A percentile compares a stretch with the other conserved stretches of the same genome.
Conservation (phyloP, 2,797 vertebrate genomes). For the Gadopsis marmoratus region DNA sequence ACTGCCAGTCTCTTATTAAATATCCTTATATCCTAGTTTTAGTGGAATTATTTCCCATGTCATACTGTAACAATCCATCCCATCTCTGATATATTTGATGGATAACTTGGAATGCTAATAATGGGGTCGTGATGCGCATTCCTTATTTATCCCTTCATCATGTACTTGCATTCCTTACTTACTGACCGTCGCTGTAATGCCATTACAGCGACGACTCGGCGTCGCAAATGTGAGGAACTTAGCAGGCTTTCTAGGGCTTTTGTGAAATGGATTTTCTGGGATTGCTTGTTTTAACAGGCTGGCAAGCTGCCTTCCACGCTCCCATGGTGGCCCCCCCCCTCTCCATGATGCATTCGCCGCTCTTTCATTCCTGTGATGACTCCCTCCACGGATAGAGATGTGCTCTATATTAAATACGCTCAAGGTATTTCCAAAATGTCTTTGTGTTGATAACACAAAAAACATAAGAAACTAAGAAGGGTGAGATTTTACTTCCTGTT, state of each 20-base stretch:
- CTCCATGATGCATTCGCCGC: conserved; percentile 24
- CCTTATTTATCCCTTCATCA: conserved; percentile 19
- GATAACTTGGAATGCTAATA: conserved; percentile 17
- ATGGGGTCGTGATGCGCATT: conserved; percentile 20
- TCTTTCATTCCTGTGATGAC: conserved; percentile 20
- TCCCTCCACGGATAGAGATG: conserved; percentile 24
- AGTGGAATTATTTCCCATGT: conserved; percentile 34
- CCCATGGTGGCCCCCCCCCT: conserved; percentile 31
- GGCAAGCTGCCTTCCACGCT: conserved; percentile 25
- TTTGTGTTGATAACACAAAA: not conserved
- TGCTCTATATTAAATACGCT: conserved; percentile 39
- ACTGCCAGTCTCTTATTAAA: conserved; percentile 17
- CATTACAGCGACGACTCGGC: not conserved
- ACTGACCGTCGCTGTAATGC: not conserved
- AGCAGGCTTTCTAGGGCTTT: conserved; percentile 22
- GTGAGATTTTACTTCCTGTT: conserved; percentile 1
- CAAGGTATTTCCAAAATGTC: conserved; percentile 39
- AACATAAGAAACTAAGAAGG: not conserved
- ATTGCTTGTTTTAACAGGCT: conserved; percentile 41
- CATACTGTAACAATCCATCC: conserved; percentile 13
- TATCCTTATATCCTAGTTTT: conserved; percentile 11
- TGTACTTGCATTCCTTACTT: not conserved
- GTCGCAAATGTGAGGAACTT: conserved; percentile 25
- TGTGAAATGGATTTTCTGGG: conserved; percentile 35
- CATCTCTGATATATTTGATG: not conserved